Base-by-base conservation (phyloP, 2,797 vertebrate genomes). In the Pogonophryne albipinna region DNA sequence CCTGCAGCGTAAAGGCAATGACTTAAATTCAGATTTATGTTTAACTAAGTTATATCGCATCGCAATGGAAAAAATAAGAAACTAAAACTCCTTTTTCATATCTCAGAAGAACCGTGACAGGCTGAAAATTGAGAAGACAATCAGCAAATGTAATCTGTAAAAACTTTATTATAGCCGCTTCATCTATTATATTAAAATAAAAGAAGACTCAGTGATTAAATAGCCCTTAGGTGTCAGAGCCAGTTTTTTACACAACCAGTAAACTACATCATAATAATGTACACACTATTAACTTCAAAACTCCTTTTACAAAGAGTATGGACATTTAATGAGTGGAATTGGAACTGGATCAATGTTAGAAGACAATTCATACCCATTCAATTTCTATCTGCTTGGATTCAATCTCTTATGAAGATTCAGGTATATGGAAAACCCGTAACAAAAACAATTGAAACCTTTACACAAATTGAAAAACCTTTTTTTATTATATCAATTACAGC, bases 401-500 rank as follows among this genome's bases (percentile, higher is more conserved):
- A 20, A 44, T 46, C 5, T 17, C 27, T 27, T 27, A 23, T 27
- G 8, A 16, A 44, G 56, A 23, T 17, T n/a, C 34, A 6, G 2
- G 0, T 1, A 19, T 20, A 49, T 9, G 4, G 1, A 17, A 68
- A 44, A 6, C 15, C 5, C 14, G 9, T 0, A n/a, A 72, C 19
- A 23, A 66, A 71, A 83, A 84, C 63, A 27, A 79, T 55, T 49
- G 57, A 80, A 74, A 57, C 31, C 49, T 76, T 73, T 51, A 87
- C 73, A 87, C 85, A 91, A 92, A 87, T 72, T 93, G 87, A 91
- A 94, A 93, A 92, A 85, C 20, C 11, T 66, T 89, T 91, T 89
- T 90, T 93, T 92, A 92, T 93, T 92, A 89, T 90, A 85, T 93
- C 88, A 94, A 94, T 94, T 94, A 94, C 91, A 94, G 92, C 91